These are phyloP conservation scores for Drosophila pseudotakahashii DNA, from an alignment of 2,888 invertebrate genomes.

Conservation along the genomic window DNA sequence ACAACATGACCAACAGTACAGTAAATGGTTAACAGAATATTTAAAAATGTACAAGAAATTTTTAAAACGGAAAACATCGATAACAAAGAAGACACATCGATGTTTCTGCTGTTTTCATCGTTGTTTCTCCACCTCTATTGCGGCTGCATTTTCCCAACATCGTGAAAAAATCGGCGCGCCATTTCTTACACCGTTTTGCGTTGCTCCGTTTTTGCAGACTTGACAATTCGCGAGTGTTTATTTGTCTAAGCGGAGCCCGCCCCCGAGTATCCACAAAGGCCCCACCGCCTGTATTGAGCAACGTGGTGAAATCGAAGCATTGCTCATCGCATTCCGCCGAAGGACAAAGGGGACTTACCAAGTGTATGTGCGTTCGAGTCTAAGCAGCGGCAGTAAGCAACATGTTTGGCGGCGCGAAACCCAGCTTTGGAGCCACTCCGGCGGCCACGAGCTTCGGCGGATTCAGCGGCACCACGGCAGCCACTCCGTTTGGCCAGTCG, in stretches of 20 bases:
- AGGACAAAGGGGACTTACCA: conserved; percentile 22
- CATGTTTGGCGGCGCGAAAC: conserved; percentile 81
- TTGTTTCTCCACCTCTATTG: too few species aligned
- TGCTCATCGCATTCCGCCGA: conserved; percentile 5
- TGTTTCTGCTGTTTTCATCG: too few species aligned
- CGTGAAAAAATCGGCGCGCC: conserved; percentile 71
- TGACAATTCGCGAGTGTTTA: conserved; percentile 25
- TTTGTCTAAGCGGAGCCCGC: conserved; percentile 6
- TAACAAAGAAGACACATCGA: too few species aligned
- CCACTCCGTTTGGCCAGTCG: conserved; percentile 85
- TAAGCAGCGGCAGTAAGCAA: conserved; percentile 17
- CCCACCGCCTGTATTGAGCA: conserved; percentile 1
- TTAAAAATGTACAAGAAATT: too few species aligned
- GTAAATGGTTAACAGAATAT: too few species aligned
- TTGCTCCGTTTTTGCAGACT: conserved; percentile 40
- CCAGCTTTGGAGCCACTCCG: conserved; percentile 85
- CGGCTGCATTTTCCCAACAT: conserved; percentile 32
- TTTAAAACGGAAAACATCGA: too few species aligned
- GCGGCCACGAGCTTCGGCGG: conserved; percentile 80
- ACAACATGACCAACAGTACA: too few species aligned
- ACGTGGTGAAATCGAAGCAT: conserved; percentile 31
- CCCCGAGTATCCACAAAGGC: not conserved
- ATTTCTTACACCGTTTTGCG: conserved; percentile 52
- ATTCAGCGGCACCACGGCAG: conserved; percentile 78
- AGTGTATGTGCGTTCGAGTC: conserved; percentile 44